phyloP scores from a whole-genome alignment of 1,140 invertebrate genomes.

The Metaphire vulgaris region DNA sequence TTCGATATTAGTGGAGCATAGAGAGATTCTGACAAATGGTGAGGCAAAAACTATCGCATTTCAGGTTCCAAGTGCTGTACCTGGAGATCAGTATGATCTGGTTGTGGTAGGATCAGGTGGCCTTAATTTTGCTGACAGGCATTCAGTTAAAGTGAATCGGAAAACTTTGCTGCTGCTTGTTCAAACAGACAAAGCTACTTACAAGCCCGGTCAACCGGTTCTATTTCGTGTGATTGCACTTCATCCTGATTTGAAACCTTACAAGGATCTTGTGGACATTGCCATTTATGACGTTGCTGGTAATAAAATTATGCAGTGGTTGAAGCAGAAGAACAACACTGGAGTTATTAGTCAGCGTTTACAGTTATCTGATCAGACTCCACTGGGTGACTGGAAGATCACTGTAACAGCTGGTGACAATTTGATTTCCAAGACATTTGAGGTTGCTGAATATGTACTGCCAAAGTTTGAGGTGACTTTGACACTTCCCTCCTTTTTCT shows the following conservation, averaged over 20 bases:
- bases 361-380: not conserved
- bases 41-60: too few species aligned
- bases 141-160: not conserved
- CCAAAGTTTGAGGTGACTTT: constrained; percentile 19
- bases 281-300: constrained; percentile 12
- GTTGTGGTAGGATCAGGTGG: not conserved
- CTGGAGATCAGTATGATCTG: not conserved
- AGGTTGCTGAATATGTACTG: constrained; percentile 6
- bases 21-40: too few species aligned
- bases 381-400: not conserved
- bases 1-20: too few species aligned
- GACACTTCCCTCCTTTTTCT: constrained; percentile 4
- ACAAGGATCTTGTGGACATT: constrained; percentile 36
- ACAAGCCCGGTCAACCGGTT: constrained; percentile 72
- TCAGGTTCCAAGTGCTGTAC: not conserved
- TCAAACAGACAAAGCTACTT: constrained; percentile 89
- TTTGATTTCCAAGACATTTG: not conserved
- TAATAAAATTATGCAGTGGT: not conserved
- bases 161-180: constrained; percentile 66
- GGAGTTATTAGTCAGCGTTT: not conserved
- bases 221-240: constrained; percentile 77
- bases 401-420: not conserved
- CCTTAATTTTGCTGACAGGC: not conserved
- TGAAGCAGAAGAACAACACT: not conserved
- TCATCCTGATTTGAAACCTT: constrained; percentile 66